phyloP scores from a whole-genome alignment of 2,797 vertebrate species.

The Semotilus atromaculatus region DNA sequence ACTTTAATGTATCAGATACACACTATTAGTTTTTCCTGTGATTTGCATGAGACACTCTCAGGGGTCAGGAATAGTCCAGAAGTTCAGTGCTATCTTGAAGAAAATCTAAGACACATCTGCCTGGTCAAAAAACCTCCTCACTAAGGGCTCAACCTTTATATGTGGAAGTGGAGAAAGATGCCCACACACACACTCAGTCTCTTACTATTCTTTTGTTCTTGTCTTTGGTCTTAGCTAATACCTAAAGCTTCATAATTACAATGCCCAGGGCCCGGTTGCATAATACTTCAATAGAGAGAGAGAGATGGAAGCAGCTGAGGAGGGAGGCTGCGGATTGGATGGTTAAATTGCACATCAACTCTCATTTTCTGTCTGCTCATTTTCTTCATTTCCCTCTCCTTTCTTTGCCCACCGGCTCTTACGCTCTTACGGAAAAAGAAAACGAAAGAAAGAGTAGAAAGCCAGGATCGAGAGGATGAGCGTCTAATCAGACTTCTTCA shows the following conservation, averaged over 20 bases:
- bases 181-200: slow-evolving; percentile 28
- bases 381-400: slow-evolving; percentile 31
- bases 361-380: slow-evolving; percentile 23
- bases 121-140: not conserved
- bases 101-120: not conserved
- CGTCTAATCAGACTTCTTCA: not conserved
- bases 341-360: slow-evolving; percentile 43
- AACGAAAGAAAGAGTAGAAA: slow-evolving; percentile 10
- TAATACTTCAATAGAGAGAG: slow-evolving; percentile 45
- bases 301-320: slow-evolving; percentile 26
- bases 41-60: not conserved
- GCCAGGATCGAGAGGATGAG: not conserved
- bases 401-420: slow-evolving; percentile 27
- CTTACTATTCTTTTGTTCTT: slow-evolving; percentile 45
- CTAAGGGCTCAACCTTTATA: not conserved
- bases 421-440: not conserved
- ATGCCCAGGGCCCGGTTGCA: slow-evolving; percentile 27
- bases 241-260: slow-evolving; percentile 41
- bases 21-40: not conserved
- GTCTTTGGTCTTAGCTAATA: slow-evolving; percentile 59
- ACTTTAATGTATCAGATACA: not conserved
- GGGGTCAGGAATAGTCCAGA: slow-evolving; percentile 12
- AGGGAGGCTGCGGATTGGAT: slow-evolving; percentile 11
- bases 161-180: slow-evolving; percentile 2
- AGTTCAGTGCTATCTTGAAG: slow-evolving; percentile 1